These are phyloP conservation scores for Pseudorhombus dupliciocellatus DNA, from an alignment of 2,113 vertebrate species.

Conservation along the genomic window DNA sequence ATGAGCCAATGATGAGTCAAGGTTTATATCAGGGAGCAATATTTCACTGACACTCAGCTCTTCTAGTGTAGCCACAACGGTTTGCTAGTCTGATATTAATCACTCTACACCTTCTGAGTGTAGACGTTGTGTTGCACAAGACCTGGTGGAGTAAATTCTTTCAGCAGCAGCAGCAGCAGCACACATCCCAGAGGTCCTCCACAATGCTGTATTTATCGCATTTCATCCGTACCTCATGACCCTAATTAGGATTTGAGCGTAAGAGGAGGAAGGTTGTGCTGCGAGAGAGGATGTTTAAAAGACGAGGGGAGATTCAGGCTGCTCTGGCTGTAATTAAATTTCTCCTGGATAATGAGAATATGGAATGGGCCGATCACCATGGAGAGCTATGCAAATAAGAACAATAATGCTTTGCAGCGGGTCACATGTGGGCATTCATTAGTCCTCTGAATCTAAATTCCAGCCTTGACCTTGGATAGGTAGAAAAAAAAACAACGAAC, in stretches of 20 bases:
- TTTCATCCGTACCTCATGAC: conserved; percentile 56
- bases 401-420: conserved; percentile 71
- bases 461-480: conserved; percentile 71
- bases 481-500: conserved; percentile 33
- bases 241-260: conserved; percentile 68
- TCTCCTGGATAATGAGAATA: conserved; percentile 78
- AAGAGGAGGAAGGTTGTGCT: conserved; percentile 55
- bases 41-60: conserved; percentile 34
- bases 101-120: conserved; percentile 7
- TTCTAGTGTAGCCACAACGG: conserved; percentile 29
- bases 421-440: conserved; percentile 66
- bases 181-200: conserved; percentile 25
- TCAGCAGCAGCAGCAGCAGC: conserved; percentile 3
- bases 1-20: conserved; percentile 70
- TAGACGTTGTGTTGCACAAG: conserved; percentile 2
- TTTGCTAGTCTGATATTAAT: conserved; percentile 34
- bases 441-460: conserved; percentile 64
- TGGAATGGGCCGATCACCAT: conserved; percentile 74
- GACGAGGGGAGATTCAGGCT: conserved; percentile 56
- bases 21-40: conserved; percentile 60
- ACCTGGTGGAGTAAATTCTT: conserved; percentile 4
- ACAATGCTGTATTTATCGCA: conserved; percentile 49
- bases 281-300: conserved; percentile 60
- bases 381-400: conserved; percentile 79
- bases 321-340: conserved; percentile 77